Evolutionary conservation across 1,140 invertebrate genomes (phyloP), one percentile per base, ranked within the genome.

Genomic region (Drosophila mojavensis): DNA sequence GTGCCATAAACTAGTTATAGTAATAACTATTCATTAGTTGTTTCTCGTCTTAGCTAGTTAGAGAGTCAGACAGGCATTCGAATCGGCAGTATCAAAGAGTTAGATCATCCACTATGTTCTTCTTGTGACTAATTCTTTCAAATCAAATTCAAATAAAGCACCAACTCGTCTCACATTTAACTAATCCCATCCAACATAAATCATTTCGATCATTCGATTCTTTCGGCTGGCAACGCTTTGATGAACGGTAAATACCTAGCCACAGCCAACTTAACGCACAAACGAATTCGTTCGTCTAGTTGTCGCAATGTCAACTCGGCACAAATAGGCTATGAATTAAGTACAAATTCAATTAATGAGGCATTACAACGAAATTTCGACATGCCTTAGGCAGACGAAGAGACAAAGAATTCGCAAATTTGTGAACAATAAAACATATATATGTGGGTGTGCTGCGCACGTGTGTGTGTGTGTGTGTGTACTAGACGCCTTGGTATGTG

Each of bases 391-490:
- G 4, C 13, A 11, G 15, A 50, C 17, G 17, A 26, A 51, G 48
- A 26, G 50, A 30, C 15, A 30, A 64, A 53, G 24, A 63, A 56
- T 30, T 69, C 50, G 48, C 48, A 26, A 58, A 64, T 51, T 64
- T 71, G 43, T 36, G 39, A 36, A 47, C 51, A 64, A 60, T 48
- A 17, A 20, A 58, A 30, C 20, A 24, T 24, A 24, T 24, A 30
- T 6, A 39, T 17, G 26, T 3, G n/a, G 26, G 20, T 10, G 41
- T 53, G 10, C 28, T 70, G 51, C 45, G 50, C 36, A 36, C 6
- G 3, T 26, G 26, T 24, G 47, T 2, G 39, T 26, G 26, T 24
- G 47, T 2, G 39, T 47, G 50, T 20, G 11, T 13, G 48, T 51
- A 5, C 26, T 15, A 53, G 50, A 53, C 20, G 20, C 20, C 7